Conservation (phyloP, 2,888 invertebrate genomes). For the Sinelater perroti region DNA sequence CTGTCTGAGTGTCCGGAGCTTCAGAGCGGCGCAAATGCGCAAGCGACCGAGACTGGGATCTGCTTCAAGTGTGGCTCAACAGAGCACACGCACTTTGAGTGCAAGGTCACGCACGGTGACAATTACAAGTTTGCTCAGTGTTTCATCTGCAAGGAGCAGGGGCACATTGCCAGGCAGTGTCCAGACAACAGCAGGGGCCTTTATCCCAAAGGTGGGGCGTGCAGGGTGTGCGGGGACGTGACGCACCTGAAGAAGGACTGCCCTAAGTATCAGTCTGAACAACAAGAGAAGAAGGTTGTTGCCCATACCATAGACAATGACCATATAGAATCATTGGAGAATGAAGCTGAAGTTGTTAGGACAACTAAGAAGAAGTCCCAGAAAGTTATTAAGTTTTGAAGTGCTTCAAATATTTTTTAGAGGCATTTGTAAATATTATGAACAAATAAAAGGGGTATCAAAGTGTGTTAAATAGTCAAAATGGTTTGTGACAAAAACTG, state of each 20-base stretch:
- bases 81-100: conserved; percentile 81
- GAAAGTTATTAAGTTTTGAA: conserved; percentile 53
- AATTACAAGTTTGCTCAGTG: conserved; percentile 85
- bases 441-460: too few relatives aligned
- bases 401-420: not conserved
- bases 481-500: too few relatives aligned
- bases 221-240: conserved; percentile 84
- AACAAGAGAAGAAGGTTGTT: conserved; percentile 47
- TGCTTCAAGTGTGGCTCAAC: conserved; percentile 92
- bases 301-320: conserved; percentile 48
- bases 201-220: conserved; percentile 86
- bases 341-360: conserved; percentile 3
- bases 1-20: conserved; percentile 82
- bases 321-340: conserved; percentile 53
- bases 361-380: conserved; percentile 41
- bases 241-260: conserved; percentile 86
- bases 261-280: conserved; percentile 63
- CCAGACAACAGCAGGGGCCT: conserved; percentile 87
- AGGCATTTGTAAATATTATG: not conserved
- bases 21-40: conserved; percentile 63
- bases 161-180: conserved; percentile 88
- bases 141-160: conserved; percentile 87
- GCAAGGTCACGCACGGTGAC: conserved; percentile 71
- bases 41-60: conserved; percentile 68
- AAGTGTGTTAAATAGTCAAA: too few relatives aligned